These are phyloP conservation scores for Linnaemya tessellans DNA, from an alignment of 2,888 invertebrate species.

Conservation along the genomic window DNA sequence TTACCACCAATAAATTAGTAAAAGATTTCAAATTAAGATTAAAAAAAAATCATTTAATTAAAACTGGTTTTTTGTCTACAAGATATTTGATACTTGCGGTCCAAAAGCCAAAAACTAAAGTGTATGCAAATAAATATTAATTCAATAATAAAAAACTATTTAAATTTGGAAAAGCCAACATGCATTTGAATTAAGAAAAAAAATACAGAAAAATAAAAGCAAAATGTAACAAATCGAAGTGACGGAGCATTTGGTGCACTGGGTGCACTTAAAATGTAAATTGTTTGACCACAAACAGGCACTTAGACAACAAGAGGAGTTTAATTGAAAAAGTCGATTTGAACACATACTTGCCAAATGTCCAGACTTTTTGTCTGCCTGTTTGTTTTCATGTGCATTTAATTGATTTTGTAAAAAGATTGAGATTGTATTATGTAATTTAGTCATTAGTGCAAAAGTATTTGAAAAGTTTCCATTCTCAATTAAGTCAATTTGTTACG, in stretches of 20 bases:
- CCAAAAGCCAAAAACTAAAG: not conserved
- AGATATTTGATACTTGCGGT: not conserved
- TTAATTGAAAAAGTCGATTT: constrained; percentile 40
- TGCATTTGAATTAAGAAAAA: not conserved
- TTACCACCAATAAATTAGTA: constrained; percentile 53
- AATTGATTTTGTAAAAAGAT: constrained; percentile 18
- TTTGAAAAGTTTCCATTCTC: not conserved
- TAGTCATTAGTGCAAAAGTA: not conserved
- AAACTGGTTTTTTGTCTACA: constrained; percentile 40
- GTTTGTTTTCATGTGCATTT: constrained; percentile 4
- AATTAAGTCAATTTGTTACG: not conserved
- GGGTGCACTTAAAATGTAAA: constrained; percentile 23
- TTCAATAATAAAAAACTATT: constrained; percentile 23
- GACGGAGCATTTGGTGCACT: not conserved
- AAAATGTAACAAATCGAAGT: constrained; percentile 12
- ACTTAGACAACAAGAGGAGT: not conserved
- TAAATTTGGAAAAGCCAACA: not conserved
- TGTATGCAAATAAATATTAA: constrained; percentile 37
- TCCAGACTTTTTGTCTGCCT: constrained; percentile 24
- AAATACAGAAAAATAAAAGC: not conserved
- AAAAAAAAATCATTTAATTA: constrained; percentile 61
- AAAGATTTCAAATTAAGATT: constrained; percentile 56
- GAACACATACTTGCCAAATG: not conserved
- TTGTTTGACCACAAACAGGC: not conserved
- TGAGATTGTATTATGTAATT: constrained; percentile 21